Percentiles rank a stretch among this genome's conserved stretches.
phyloP scores from a whole-genome alignment of 2,888 invertebrate genomes.

The Gortyna flavago region DNA sequence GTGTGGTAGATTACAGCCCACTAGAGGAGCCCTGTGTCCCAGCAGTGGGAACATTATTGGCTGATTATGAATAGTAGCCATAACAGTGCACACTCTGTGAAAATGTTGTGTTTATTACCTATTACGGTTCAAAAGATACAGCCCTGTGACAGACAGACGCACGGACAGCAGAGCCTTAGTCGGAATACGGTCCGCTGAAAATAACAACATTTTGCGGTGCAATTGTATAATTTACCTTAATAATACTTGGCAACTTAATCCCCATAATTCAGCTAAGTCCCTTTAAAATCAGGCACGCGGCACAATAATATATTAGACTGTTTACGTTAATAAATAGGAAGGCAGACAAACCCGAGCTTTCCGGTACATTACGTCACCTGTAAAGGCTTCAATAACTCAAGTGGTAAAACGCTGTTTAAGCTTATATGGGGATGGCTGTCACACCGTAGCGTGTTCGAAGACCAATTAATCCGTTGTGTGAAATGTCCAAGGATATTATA shows the following conservation, averaged over 20 bases:
- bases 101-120: too few species aligned
- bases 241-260: slow-evolving; percentile 20
- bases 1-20: too few species aligned
- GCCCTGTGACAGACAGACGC: not conserved
- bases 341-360: slow-evolving; percentile 59
- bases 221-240: not conserved
- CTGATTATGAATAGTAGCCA: too few species aligned
- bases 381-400: slow-evolving; percentile 75
- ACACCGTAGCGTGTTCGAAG: slow-evolving; percentile 46
- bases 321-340: slow-evolving; percentile 57
- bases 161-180: not conserved
- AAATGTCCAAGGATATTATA: too few species aligned
- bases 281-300: slow-evolving; percentile 50
- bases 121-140: not conserved
- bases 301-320: slow-evolving; percentile 53
- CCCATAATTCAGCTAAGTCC: slow-evolving; percentile 16
- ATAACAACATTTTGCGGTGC: not conserved
- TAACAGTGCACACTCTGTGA: too few species aligned
- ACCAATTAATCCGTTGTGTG: too few species aligned
- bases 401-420: slow-evolving; percentile 69
- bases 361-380: slow-evolving; percentile 71
- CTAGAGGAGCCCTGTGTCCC: too few species aligned
- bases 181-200: not conserved
- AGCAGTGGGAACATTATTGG: too few species aligned
- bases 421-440: slow-evolving; percentile 46